Conservation (phyloP, 2,888 invertebrate genomes). For the Pelosia muscerda region DNA sequence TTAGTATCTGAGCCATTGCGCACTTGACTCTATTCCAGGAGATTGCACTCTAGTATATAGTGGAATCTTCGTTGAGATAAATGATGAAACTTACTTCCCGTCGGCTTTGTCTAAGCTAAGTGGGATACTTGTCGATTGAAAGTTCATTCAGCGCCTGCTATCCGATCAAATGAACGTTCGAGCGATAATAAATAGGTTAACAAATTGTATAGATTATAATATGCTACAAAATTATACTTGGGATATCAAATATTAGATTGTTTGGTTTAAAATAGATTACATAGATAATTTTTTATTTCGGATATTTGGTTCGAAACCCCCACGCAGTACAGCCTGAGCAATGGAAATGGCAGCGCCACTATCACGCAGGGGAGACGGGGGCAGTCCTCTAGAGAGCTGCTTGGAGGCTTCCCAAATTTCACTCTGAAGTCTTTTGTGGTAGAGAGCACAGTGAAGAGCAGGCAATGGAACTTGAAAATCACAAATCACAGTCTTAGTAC, state of each 20-base stretch:
- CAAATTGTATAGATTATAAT: neutral
- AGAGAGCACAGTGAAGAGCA: too few relatives aligned
- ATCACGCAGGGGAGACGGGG: too few relatives aligned
- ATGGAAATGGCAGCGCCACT: too few relatives aligned
- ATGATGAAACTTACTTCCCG: constrained; percentile 73
- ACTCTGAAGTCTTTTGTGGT: too few relatives aligned
- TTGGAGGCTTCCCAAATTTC: too few relatives aligned
- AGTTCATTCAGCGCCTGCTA: constrained; percentile 54
- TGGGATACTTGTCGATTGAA: constrained; percentile 58
- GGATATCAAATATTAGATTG: neutral
- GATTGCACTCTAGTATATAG: constrained; percentile 70
- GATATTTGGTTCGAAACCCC: neutral
- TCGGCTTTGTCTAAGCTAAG: constrained; percentile 70
- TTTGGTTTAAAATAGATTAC: constrained; percentile 1
- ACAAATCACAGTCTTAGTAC: too few relatives aligned
- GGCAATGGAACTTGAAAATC: too few relatives aligned
- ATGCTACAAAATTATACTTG: neutral
- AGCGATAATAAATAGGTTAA: constrained; percentile 23
- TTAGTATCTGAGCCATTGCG: constrained; percentile 66
- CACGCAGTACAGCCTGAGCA: too few relatives aligned
- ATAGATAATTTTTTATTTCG: too few relatives aligned
- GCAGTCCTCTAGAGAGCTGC: too few relatives aligned
- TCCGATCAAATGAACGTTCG: constrained; percentile 32
- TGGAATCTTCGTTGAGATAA: constrained; percentile 70
- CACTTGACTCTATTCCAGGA: constrained; percentile 79